These are phyloP conservation scores for Chironomus riparius DNA, from an alignment of 2,888 invertebrate genomes.

Conservation along the genomic window DNA sequence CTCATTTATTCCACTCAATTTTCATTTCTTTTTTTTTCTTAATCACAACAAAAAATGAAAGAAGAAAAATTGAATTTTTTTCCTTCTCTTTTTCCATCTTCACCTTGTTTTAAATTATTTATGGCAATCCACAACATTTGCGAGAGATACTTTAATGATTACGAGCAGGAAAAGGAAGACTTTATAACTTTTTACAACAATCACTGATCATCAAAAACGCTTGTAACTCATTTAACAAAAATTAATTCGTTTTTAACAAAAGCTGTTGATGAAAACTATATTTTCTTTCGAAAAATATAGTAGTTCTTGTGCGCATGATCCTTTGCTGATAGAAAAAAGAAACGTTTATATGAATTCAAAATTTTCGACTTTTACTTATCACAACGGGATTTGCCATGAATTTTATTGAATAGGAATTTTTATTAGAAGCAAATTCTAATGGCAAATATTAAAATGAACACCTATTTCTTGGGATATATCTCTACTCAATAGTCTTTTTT, in stretches of 20 bases:
- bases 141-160: not conserved
- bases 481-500: not conserved
- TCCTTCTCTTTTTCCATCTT: not conserved
- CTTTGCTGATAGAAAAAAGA: not conserved
- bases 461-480: not conserved
- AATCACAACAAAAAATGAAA: not conserved
- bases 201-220: not conserved
- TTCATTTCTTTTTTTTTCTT: not conserved
- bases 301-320: not conserved
- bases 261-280: conserved; percentile 2
- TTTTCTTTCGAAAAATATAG: not conserved
- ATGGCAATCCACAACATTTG: not conserved
- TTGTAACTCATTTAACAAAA: conserved; percentile 4
- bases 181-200: not conserved
- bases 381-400: too few relatives aligned
- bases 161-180: not conserved
- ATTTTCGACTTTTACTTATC: too few relatives aligned
- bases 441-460: not conserved
- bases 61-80: not conserved
- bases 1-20: not conserved
- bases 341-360: too few relatives aligned
- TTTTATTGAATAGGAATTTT: too few relatives aligned
- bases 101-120: not conserved
- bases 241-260: not conserved
- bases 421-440: not conserved